Conservation (phyloP, 2,888 invertebrate genomes). For the Chrysolina haemoptera region DNA sequence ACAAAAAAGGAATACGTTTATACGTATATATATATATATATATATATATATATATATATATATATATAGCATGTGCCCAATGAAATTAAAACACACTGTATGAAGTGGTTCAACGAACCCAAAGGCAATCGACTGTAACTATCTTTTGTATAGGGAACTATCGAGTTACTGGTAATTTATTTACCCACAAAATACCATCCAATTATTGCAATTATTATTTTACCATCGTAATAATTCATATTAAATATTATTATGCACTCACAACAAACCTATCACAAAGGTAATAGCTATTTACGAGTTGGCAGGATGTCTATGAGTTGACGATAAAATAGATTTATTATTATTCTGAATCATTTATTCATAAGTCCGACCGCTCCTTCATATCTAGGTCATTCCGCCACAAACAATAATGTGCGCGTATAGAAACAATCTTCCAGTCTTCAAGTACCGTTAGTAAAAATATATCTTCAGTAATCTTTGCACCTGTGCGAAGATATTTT, state of each 20-base stretch:
- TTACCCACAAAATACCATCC: background rate
- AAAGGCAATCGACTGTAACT: background rate
- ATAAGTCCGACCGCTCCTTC: slow-evolving; percentile 5
- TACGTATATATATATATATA: too few relatives aligned
- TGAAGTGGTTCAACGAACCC: too few relatives aligned
- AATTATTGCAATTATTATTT: background rate
- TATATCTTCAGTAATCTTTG: slow-evolving; percentile 5
- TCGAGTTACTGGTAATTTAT: background rate
- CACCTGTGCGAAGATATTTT: slow-evolving; percentile 19
- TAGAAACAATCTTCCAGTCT: slow-evolving; percentile 10
- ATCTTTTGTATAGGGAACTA: background rate
- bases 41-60: too few relatives aligned
- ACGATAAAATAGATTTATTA: slow-evolving; percentile 24
- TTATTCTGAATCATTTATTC: slow-evolving; percentile 23
- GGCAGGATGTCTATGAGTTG: slow-evolving; percentile 18
- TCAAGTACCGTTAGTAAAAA: slow-evolving; percentile 18
- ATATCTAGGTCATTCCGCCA: slow-evolving; percentile 20
- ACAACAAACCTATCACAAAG: slow-evolving; percentile 1
- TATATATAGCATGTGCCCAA: too few relatives aligned
- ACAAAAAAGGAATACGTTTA: too few relatives aligned
- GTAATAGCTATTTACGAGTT: slow-evolving; percentile 12
- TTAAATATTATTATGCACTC: slow-evolving; percentile 16
- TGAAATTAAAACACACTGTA: too few relatives aligned
- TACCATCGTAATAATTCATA: slow-evolving; percentile 2
- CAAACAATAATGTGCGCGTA: slow-evolving; percentile 12